Base-by-base conservation (phyloP, 2,888 invertebrate species). In the Andrena bucephala region DNA sequence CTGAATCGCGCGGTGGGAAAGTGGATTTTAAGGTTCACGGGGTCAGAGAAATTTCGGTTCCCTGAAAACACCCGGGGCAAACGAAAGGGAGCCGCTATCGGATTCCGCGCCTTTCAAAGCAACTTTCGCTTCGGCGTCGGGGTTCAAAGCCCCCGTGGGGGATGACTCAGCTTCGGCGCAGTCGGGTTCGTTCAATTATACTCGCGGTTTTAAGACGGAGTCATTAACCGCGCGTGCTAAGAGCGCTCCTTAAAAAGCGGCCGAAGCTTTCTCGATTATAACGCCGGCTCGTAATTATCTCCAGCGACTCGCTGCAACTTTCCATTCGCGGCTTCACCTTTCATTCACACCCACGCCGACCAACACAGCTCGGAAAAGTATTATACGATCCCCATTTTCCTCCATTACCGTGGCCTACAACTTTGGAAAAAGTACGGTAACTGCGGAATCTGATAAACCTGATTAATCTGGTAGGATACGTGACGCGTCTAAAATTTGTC, bases 181-280 rank as follows among this genome's bases (percentile, higher is more conserved):
- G 42, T 31, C 57, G 59, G 62, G 52, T 57, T 54, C 67, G 48
- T 48, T 81, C 76, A 73, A 84, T 86, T 81, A 74, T 74, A 66
- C 54, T 50, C 72, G 59, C 82, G 73, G 82, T 84, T 81, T 72
- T 74, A 67, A 67, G 70, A 70, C 73, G 63, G 69, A 81, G 81
- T 85, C 77, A 81, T 85, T 84, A 86, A 86, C 75, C 74, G 63
- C 29, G 75, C 85, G 73, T 68, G 81, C 68, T 74, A 71, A 84
- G 70, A 62, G 73, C 52, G 66, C 24, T 65, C 60, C 72, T 72
- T 69, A 65, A 60, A 81, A 73, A 81, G 57, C 72, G 29, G 31
- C 16, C 77, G 62, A 68, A 63, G 62, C 67, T 70, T 52, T 27
- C 66, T 29, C 66, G 66, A 66, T 79, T 77, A 59, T 65, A 72